Evolutionary conservation across 2,113 vertebrate genomes (phyloP).

Genomic region (Oriolus oriolus): DNA sequence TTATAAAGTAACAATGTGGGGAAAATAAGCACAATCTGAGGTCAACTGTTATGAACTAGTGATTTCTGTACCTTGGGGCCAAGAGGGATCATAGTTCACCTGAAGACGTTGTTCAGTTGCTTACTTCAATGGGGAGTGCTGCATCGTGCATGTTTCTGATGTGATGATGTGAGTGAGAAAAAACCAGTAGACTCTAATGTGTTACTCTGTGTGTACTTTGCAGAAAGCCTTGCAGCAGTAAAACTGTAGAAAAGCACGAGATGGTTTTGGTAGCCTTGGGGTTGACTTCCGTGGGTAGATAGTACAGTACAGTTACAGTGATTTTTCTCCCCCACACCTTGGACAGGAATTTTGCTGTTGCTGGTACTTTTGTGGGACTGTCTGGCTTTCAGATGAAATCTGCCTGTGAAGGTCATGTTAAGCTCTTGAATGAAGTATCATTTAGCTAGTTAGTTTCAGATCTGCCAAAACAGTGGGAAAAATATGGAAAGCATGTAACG

Average conservation of each 20-base stretch:
- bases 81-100: neutral
- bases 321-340: neutral
- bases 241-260: rapidly evolving
- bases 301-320: neutral
- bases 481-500: neutral
- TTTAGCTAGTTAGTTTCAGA: neutral
- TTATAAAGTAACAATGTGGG: neutral
- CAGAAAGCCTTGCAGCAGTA: neutral
- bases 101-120: rapidly evolving
- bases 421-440: neutral
- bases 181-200: neutral
- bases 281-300: neutral
- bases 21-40: neutral
- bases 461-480: neutral
- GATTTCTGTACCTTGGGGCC: neutral
- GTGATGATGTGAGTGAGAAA: neutral
- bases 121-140: neutral
- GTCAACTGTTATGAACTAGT: neutral
- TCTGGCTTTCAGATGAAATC: neutral
- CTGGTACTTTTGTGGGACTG: neutral
- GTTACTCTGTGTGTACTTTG: neutral
- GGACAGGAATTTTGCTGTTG: neutral
- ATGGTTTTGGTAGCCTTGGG: neutral
- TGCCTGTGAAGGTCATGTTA: neutral
- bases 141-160: neutral